These are phyloP conservation scores for Agonum fuliginosum DNA, from an alignment of 2,888 invertebrate genomes.

Conservation along the genomic window DNA sequence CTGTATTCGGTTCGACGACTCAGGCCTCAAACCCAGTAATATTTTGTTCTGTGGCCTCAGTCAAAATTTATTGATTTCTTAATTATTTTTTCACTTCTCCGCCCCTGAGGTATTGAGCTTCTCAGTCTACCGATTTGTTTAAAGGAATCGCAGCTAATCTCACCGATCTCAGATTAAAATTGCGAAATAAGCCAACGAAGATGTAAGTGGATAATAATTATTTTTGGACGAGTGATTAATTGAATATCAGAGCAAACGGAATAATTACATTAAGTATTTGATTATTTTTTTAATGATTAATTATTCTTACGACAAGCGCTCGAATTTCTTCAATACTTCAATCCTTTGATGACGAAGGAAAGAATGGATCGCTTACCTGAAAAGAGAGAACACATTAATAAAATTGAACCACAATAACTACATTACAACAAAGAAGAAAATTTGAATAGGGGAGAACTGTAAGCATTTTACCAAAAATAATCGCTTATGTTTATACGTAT, in stretches of 20 bases:
- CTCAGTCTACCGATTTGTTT: conserved; percentile 2
- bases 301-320: conserved; percentile 34
- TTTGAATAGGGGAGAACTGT: too few species aligned
- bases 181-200: conserved; percentile 33
- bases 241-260: conserved; percentile 8
- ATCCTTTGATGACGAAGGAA: not conserved
- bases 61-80: too few species aligned
- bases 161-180: not conserved
- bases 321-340: not conserved
- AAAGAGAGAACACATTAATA: conserved; percentile 10
- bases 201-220: conserved; percentile 17
- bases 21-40: too few species aligned
- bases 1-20: too few species aligned
- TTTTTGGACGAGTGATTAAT: conserved; percentile 19
- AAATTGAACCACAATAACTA: too few species aligned
- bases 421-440: too few species aligned
- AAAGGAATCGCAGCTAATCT: conserved; percentile 7
- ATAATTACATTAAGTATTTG: conserved; percentile 27
- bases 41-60: not conserved
- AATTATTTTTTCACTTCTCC: not conserved
- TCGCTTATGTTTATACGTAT: too few species aligned
- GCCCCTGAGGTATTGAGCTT: not conserved
- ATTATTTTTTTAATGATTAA: conserved; percentile 39
- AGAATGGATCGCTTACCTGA: conserved; percentile 21
- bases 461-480: too few species aligned